Base-by-base conservation (phyloP, 2,797 vertebrate genomes). In the Hypotaenidia philippensis region DNA sequence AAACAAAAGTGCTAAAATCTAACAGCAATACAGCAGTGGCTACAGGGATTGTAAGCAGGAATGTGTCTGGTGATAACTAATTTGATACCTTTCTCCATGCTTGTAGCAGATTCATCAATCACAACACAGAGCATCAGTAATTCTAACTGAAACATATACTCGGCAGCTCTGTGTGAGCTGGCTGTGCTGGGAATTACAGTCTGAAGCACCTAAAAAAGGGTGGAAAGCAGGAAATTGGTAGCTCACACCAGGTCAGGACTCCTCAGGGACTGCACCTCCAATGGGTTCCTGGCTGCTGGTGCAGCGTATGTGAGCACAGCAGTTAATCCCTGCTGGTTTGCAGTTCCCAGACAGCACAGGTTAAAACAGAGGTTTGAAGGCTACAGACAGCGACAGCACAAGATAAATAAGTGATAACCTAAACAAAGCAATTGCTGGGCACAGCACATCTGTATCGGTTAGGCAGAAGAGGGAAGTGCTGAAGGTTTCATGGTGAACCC, bases 81-180 rank as follows among this genome's bases (percentile, higher is more conserved):
- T 88, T 93, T 59, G 20, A 76, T 90, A 34, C 41, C 31, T 72
- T 84, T 84, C 64, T 74, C 34, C n/a, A 32, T n/a, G 59, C 70
- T 52, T 72, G 44, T 80, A 84, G 70, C 47, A 69, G 52, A 76
- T 84, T 65, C 32, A 65, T 94, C n/a, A 47, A 47, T 63, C n/a
- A 76, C 45, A 89, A 90, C 57, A 34, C 32, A 45, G 45, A 60
- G 36, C 9, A 41, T 65, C 59, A 78, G 11, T 47, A 71, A 71
- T 75, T 91, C 49, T 59, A 52, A 59, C 27, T 45, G 49, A 84
- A 69, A 53, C 34, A 55, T 22, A 26, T 7, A 16, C 6, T 25
- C 0, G 0, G 10, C 21, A 79, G 9, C 29, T 85, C 32, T 45
- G 40, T 11, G 1, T 69, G 50, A 66, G 66, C 40, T 69, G 31